Conservation (phyloP, 1,140 invertebrate species). For the Lasioglossum baleicum region DNA sequence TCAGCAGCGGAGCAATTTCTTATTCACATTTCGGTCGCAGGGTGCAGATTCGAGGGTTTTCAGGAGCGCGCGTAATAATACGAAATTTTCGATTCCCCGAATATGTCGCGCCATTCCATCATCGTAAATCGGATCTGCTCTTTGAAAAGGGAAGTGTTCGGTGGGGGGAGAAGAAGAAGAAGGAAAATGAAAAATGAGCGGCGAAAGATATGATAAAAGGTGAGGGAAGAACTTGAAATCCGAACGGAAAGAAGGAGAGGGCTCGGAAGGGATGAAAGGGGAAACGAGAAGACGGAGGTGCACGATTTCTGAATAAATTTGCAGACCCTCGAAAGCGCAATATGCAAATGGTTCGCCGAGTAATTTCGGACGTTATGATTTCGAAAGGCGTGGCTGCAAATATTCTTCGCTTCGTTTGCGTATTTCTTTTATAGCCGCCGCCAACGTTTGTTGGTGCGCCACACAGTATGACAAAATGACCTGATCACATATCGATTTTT, state of each 20-base stretch:
- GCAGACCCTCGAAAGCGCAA: slow-evolving; percentile 60
- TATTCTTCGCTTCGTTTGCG: slow-evolving; percentile 12
- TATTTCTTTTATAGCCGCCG: background rate
- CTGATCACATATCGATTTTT: too few relatives aligned
- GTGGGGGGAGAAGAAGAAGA: background rate
- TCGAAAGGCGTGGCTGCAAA: slow-evolving; percentile 60
- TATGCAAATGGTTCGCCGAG: slow-evolving; percentile 70
- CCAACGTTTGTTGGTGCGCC: too few relatives aligned
- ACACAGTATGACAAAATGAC: too few relatives aligned
- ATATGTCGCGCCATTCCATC: background rate
- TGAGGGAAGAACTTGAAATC: background rate
- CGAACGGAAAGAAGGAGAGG: background rate
- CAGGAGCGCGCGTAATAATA: background rate
- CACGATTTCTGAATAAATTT: slow-evolving; percentile 65
- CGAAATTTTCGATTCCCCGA: background rate
- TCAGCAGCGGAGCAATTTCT: background rate
- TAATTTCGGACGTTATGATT: slow-evolving; percentile 74
- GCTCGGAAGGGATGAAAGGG: background rate
- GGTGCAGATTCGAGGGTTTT: background rate
- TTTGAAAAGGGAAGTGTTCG: slow-evolving; percentile 5
- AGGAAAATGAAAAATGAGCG: background rate
- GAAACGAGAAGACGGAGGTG: slow-evolving; percentile 8
- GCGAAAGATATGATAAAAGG: background rate
- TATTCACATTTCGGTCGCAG: background rate
- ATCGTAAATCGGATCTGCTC: background rate